phyloP scores from a whole-genome alignment of 2,888 invertebrate species.

The Mesochorus sp. region DNA sequence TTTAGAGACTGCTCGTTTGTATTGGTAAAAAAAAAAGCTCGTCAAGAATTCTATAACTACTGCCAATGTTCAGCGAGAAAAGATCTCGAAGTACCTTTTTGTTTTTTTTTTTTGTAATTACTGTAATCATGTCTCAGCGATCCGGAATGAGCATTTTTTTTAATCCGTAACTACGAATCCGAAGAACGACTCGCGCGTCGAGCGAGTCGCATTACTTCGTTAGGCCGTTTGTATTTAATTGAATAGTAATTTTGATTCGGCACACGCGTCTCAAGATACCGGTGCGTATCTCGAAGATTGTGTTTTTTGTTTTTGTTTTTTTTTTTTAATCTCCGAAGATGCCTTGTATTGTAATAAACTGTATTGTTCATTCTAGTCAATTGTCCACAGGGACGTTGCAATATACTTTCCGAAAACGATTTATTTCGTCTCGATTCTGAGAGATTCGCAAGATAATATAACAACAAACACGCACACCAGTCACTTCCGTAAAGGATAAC shows the following conservation, averaged over 20 bases:
- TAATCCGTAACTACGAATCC: constrained; percentile 28
- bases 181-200: constrained; percentile 19
- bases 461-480: constrained; percentile 1
- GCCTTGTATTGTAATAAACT: constrained; percentile 56
- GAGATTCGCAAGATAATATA: constrained; percentile 15
- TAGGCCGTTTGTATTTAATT: constrained; percentile 62
- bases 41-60: constrained; percentile 46
- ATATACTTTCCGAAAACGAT: constrained; percentile 70
- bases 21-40: constrained; percentile 19
- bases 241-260: constrained; percentile 22
- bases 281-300: constrained; percentile 47
- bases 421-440: constrained; percentile 31
- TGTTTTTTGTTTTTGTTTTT: too few relatives aligned
- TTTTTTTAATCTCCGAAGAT: constrained; percentile 52
- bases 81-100: constrained; percentile 14
- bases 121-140: constrained; percentile 31
- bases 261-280: constrained; percentile 6
- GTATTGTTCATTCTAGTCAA: constrained; percentile 77
- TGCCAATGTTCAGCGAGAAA: constrained; percentile 53
- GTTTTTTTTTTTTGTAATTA: constrained; percentile 35
- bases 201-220: constrained; percentile 28
- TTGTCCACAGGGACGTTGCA: constrained; percentile 75
- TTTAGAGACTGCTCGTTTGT: constrained; percentile 17
- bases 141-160: constrained; percentile 57
- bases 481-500: neutral